A percentile compares a stretch with the other conserved stretches of the same genome.
Conservation (phyloP, 64 coral and sea anemone genomes). For the Hydrozoanthus tunicans region DNA sequence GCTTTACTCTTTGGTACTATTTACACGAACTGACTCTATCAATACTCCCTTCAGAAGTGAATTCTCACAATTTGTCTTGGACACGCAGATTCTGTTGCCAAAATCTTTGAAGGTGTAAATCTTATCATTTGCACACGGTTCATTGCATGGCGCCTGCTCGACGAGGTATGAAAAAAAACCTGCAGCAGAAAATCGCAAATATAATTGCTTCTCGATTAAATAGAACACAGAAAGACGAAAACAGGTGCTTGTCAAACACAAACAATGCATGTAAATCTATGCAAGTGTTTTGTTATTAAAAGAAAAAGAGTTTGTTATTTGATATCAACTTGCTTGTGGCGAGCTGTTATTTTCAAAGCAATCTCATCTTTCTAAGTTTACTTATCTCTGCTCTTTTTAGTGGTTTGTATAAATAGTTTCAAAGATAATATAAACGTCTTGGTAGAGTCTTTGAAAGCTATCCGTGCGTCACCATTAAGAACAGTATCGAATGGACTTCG, state of each 20-base stretch:
- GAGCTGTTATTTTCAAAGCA: background rate
- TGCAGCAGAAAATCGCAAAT: background rate
- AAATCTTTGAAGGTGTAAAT: background rate
- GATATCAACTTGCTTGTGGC: background rate
- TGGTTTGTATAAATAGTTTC: background rate
- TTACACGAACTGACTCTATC: no score
- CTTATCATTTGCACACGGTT: background rate
- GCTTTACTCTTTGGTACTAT: no score
- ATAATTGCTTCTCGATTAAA: background rate
- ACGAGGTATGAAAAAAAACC: conserved; percentile 26
- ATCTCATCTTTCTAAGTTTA: background rate
- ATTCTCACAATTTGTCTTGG: background rate
- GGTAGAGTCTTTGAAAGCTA: background rate
- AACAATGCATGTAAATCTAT: background rate
- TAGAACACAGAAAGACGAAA: background rate
- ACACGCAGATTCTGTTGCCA: background rate
- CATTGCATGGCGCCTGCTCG: background rate
- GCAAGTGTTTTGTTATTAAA: background rate
- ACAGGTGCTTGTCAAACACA: conserved; percentile 17
- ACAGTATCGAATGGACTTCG: no score
- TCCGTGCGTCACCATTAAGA: background rate
- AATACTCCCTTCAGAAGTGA: no score
- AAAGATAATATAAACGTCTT: conserved; percentile 1
- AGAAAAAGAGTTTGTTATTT: background rate
- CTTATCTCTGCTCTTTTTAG: background rate